Evolutionary conservation across 2,888 invertebrate genomes (phyloP), one percentile per base, ranked within the genome.

Genomic region (Heterodera filipjevi): DNA sequence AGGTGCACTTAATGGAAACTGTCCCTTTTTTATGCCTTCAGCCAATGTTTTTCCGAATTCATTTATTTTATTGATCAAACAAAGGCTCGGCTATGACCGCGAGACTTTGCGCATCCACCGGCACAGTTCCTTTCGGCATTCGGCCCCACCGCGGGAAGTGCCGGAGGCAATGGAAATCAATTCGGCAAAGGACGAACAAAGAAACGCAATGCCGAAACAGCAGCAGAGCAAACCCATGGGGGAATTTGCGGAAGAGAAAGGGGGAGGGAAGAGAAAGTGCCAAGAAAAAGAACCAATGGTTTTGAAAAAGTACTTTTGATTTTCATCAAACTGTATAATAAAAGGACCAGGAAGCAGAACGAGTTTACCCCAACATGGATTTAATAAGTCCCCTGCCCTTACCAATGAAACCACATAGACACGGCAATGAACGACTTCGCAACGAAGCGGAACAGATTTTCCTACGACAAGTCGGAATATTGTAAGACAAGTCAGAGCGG

Each of bases 41-140:
- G n/a, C n/a, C n/a, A n/a, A n/a, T n/a, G n/a, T n/a, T n/a, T n/a
- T 77, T 19, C 12, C 27, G 6, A 19, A 5, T 5, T 30, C 49
- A 1, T 76, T 5, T 3, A 46, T 53, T 44, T 30, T 14, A 66
- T 10, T 16, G 44, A 76, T 33, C n/a, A 76, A n/a, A 2, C 77
- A 49, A 49, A 83, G 83, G 72, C 79, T 83, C 22, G 83, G 83
- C 27, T 83, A 80, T 71, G 83, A 83, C 49, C 66, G 83, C 35
- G 83, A 83, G 59, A 72, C 70, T 5, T 71, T 83, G 66, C 46
- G 82, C 33, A 72, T 82, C 39, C 59, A 79, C 8, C 78, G 82
- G n/a, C 76, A 81, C 46, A 53, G 79, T 35, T 79, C 79, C 22
- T 64, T 75, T 39, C 75, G 75, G 3, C 75, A 66, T 64, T 75